Percentiles rank a stretch among this genome's conserved stretches.
These are phyloP conservation scores for Tromatobia lineatoria DNA, from an alignment of 2,888 invertebrate genomes.

Conservation along the genomic window DNA sequence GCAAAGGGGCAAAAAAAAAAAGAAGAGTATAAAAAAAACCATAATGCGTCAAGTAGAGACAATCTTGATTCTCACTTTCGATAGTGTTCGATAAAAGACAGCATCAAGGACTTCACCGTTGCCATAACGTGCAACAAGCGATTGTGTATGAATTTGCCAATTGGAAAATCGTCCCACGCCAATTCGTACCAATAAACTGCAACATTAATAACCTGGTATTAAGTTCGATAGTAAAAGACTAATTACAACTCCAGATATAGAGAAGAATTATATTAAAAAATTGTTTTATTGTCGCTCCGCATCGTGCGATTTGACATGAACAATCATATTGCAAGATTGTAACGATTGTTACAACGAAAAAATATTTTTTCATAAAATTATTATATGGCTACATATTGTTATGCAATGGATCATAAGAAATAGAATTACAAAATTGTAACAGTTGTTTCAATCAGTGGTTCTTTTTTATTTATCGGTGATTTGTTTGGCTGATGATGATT, in stretches of 20 bases:
- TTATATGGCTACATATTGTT: not conserved
- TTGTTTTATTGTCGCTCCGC: not conserved
- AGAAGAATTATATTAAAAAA: not conserved
- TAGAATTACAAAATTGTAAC: not conserved
- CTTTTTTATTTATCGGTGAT: too few relatives aligned
- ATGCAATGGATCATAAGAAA: not conserved
- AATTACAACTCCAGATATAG: not conserved
- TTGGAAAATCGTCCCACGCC: slow-evolving; percentile 59
- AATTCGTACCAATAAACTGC: slow-evolving; percentile 5
- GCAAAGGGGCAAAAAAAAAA: slow-evolving; percentile 12
- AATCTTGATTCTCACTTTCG: slow-evolving; percentile 48
- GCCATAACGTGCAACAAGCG: not conserved
- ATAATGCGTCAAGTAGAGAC: slow-evolving; percentile 37
- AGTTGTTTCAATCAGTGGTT: not conserved
- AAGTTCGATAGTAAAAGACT: slow-evolving; percentile 5
- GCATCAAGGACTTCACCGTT: slow-evolving; percentile 49
- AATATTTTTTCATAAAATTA: not conserved
- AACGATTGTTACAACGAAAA: not conserved
- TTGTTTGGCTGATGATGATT: too few relatives aligned
- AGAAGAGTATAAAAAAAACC: slow-evolving; percentile 12
- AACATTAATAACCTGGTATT: slow-evolving; percentile 14
- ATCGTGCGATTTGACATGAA: not conserved
- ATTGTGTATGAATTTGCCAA: not conserved
- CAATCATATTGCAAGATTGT: not conserved
- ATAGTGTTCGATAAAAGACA: slow-evolving; percentile 45